Evolutionary conservation across 1,140 invertebrate species (phyloP).

Genomic region (Drosophila bocqueti): DNA sequence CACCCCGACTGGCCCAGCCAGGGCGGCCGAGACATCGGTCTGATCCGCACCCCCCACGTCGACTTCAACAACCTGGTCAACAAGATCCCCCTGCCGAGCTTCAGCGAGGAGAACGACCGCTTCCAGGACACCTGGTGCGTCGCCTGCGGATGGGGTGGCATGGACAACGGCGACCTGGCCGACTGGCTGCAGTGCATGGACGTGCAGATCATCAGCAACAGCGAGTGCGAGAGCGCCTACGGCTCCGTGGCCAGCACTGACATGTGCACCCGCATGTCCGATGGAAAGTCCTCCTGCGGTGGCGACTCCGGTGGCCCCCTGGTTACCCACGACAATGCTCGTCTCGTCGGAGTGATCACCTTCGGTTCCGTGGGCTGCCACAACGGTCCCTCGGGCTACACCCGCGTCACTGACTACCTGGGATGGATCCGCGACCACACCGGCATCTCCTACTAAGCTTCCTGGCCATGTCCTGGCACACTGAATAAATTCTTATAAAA

Average conservation of each 20-base stretch:
- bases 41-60: constrained; percentile 54
- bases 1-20: constrained; percentile 53
- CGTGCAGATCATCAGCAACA: constrained; percentile 59
- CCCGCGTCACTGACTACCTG: constrained; percentile 4
- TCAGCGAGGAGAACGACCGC: constrained; percentile 27
- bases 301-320: constrained; percentile 86
- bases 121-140: constrained; percentile 54
- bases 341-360: constrained; percentile 34
- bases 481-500: no score
- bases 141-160: constrained; percentile 66
- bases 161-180: constrained; percentile 50
- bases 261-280: constrained; percentile 50
- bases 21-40: constrained; percentile 56
- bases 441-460: no score
- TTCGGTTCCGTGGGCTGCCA: constrained; percentile 17
- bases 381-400: constrained; percentile 37
- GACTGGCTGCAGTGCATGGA: constrained; percentile 59
- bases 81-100: constrained; percentile 47
- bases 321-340: constrained; percentile 43
- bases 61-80: constrained; percentile 39
- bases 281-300: constrained; percentile 60
- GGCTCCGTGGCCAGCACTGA: constrained; percentile 39
- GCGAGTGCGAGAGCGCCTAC: constrained; percentile 44
- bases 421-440: no score
- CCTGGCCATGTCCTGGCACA: no score